Base-by-base conservation (phyloP, 2,797 vertebrate genomes). In the Eurystomus glaucurus region DNA sequence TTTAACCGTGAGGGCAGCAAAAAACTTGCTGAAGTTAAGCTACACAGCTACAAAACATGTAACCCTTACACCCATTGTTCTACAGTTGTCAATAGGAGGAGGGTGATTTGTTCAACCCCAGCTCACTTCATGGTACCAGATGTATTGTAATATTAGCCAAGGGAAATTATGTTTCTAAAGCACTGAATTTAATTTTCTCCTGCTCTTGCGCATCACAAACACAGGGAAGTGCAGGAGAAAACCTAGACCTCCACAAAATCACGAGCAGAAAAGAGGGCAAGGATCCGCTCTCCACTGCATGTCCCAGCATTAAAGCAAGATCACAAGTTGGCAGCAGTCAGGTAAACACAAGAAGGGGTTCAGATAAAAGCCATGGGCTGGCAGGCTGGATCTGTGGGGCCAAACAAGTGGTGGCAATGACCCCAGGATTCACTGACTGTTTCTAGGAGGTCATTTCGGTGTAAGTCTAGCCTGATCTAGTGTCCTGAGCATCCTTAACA, bases 11-110 rank as follows among this genome's bases (percentile, higher is more conserved):
- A 81, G 23, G 46, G 14, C 41, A 93, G 54, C 33, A 85, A 71
- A 94, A 69, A 31, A 37, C 37, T 84, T 69, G 31, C 33, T 88
- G 48, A 88, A 90, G 33, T 68, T 29, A 94, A 68, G 55, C 51
- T 51, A 39, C 17, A 12, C 4, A 74, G 33, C 8, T 48, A 88
- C 60, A 72, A 80, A 46, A 21, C 31, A 71, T 0, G 0, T 23
- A 62, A 51, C 18, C 3, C 2, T 28, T 75, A 57, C 13, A 71
- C 8, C 4, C 12, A 8, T 70, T 77, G 62, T 18, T 54, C 37
- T 33, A 19, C 12, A 52, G 61, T 57, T 6, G 5, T 20, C 35
- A 26, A 33, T 29, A 66, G 18, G 14, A 79, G 10, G 55, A 61
- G 4, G 51, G 17, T 48, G 52, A 81, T 90, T 79, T 83, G 39